Percentiles rank a stretch among this genome's conserved stretches.
These are phyloP conservation scores for Pachypsylla venusta DNA, from an alignment of 1,140 invertebrate species.

Conservation along the genomic window DNA sequence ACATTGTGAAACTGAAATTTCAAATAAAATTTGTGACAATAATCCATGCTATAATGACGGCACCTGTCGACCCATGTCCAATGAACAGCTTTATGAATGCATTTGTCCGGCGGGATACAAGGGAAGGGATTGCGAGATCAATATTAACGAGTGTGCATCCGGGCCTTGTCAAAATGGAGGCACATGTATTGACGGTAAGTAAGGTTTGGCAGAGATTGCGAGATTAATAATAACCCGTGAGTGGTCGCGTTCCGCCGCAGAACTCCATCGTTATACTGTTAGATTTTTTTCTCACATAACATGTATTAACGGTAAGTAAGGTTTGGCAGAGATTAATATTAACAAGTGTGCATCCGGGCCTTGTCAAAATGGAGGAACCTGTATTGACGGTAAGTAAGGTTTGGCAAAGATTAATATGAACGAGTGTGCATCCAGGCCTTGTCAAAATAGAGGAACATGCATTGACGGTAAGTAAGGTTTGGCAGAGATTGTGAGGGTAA, in stretches of 20 bases:
- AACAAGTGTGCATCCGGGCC: slow-evolving; percentile 55
- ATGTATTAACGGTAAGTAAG: not conserved
- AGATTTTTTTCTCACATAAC: slow-evolving; percentile 36
- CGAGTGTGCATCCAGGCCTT: too few species aligned
- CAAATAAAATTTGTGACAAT: slow-evolving; percentile 17
- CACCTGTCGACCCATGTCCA: slow-evolving; percentile 1
- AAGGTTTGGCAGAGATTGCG: too few species aligned
- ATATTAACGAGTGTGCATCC: slow-evolving; percentile 52
- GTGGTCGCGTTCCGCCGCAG: too few species aligned
- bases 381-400: slow-evolving; percentile 58
- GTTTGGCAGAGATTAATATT: slow-evolving; percentile 38
- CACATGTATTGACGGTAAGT: slow-evolving; percentile 56
- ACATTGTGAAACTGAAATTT: not conserved
- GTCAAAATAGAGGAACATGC: too few species aligned
- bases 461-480: not conserved
- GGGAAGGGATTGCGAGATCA: slow-evolving; percentile 38
- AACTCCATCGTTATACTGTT: slow-evolving; percentile 68
- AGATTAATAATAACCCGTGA: too few species aligned
- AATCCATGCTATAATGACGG: slow-evolving; percentile 8
- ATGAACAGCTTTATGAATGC: slow-evolving; percentile 38
- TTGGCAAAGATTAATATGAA: too few species aligned
- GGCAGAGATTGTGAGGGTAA: slow-evolving; percentile 40
- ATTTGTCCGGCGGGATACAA: slow-evolving; percentile 38
- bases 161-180: slow-evolving; percentile 72
- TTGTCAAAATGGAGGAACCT: slow-evolving; percentile 70